Percentiles rank a stretch among this genome's conserved stretches.
Conservation (phyloP, 1,140 invertebrate genomes). For the Drosophila carrolli region DNA sequence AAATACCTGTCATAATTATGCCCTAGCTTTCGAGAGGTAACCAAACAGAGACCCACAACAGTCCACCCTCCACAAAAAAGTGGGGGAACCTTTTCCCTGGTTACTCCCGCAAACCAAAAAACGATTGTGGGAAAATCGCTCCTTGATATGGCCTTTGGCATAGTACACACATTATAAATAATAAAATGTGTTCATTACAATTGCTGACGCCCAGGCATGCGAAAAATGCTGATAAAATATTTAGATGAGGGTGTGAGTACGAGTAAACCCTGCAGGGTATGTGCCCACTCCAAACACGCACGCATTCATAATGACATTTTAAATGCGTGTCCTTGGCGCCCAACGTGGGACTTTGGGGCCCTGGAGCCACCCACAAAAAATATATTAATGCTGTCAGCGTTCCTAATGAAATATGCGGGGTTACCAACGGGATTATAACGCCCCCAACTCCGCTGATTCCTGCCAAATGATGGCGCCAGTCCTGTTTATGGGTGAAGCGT, state of each 20-base stretch:
- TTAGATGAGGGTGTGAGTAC: conserved; percentile 37
- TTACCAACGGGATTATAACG: conserved; percentile 26
- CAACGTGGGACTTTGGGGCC: conserved; percentile 6
- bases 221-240: conserved; percentile 76
- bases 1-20: conserved; percentile 72
- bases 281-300: conserved; percentile 30
- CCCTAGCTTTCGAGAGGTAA: conserved; percentile 37
- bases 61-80: conserved; percentile 6
- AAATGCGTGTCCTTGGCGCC: conserved; percentile 72
- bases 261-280: not conserved
- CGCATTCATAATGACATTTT: conserved; percentile 79
- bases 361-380: conserved; percentile 32
- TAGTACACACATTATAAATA: conserved; percentile 62
- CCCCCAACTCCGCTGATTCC: conserved; percentile 9
- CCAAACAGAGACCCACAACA: conserved; percentile 27
- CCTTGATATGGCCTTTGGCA: conserved; percentile 10
- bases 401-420: conserved; percentile 48
- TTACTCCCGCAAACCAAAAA: not conserved
- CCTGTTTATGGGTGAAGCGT: conserved; percentile 53
- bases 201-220: conserved; percentile 72
- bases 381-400: conserved; percentile 62
- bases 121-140: conserved; percentile 9
- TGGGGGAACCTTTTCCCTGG: conserved; percentile 8
- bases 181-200: conserved; percentile 75
- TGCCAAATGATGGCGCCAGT: conserved; percentile 57